Percentiles rank a stretch among this genome's conserved stretches.
phyloP scores from a whole-genome alignment of 2,888 invertebrate genomes.

The Drosophila neonasuta region DNA sequence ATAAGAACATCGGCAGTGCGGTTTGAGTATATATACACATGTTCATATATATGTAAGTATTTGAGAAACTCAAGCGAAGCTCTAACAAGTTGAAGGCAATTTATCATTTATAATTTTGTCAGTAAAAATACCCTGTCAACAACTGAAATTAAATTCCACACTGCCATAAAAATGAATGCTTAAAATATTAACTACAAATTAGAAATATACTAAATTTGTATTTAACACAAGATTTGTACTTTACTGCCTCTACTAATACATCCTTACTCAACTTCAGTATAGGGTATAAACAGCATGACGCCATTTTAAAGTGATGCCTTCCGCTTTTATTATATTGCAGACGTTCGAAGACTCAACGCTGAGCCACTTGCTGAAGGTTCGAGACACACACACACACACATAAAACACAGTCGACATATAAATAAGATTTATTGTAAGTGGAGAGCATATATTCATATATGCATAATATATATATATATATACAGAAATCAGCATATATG shows the following conservation, averaged over 20 bases:
- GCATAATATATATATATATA: background rate
- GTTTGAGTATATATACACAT: constrained; percentile 9
- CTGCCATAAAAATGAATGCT: no score
- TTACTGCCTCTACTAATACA: background rate
- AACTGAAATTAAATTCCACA: no score
- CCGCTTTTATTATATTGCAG: constrained; percentile 46
- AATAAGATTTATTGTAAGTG: constrained; percentile 18
- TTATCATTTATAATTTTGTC: background rate
- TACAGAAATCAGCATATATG: background rate
- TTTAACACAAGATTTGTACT: background rate
- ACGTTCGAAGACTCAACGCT: constrained; percentile 20
- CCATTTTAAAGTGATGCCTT: constrained; percentile 66
- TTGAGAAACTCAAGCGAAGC: constrained; percentile 2
- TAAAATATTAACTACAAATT: background rate
- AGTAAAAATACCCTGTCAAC: background rate
- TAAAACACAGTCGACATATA: constrained; percentile 19
- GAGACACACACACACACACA: background rate
- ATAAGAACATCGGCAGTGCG: constrained; percentile 22
- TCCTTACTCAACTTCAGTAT: background rate
- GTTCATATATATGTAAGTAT: background rate
- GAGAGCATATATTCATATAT: background rate
- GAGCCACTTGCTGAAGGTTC: constrained; percentile 8
- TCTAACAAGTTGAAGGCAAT: constrained; percentile 18
- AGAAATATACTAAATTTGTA: background rate
- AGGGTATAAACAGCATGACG: constrained; percentile 54